These are phyloP conservation scores for Tricholaema leucomelas DNA, from an alignment of 2,113 vertebrate genomes.

Conservation along the genomic window DNA sequence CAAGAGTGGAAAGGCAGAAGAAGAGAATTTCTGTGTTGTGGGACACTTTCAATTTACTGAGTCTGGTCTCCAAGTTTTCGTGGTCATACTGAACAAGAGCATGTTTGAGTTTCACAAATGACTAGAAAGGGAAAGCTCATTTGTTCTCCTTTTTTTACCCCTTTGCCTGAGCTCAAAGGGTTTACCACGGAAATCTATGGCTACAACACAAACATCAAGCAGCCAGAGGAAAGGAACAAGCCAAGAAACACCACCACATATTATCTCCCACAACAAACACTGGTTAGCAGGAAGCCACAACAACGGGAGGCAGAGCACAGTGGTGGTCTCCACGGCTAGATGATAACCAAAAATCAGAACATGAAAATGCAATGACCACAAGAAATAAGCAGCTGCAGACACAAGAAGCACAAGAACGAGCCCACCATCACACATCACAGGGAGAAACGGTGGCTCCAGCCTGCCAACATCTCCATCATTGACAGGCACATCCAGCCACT, in stretches of 20 bases:
- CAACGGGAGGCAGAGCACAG: neutral
- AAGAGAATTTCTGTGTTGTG: slow-evolving; percentile 54
- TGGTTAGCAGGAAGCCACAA: slow-evolving; percentile 58
- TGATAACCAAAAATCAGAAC: slow-evolving; percentile 14
- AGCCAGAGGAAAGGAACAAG: slow-evolving; percentile 45
- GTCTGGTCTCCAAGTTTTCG: slow-evolving; percentile 53
- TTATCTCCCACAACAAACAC: slow-evolving; percentile 61
- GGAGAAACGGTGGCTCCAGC: neutral
- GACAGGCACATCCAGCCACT: neutral
- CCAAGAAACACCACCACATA: neutral
- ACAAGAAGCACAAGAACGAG: neutral
- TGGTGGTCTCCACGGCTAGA: slow-evolving; percentile 32
- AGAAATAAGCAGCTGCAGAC: slow-evolving; percentile 15
- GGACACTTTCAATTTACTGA: slow-evolving; percentile 27
- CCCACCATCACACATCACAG: neutral
- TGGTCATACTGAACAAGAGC: slow-evolving; percentile 44
- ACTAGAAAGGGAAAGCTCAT: slow-evolving; percentile 38
- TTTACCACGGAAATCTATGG: slow-evolving; percentile 36
- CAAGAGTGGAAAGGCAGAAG: neutral
- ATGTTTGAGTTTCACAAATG: slow-evolving; percentile 45
- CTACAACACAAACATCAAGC: slow-evolving; percentile 45
- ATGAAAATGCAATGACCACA: slow-evolving; percentile 28
- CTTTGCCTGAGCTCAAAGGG: neutral
- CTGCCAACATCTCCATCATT: neutral
- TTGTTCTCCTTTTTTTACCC: neutral